A percentile compares a stretch with the other conserved stretches of the same genome.
These are phyloP conservation scores for Cirrhinus mrigala DNA, from an alignment of 2,797 vertebrate genomes.

Conservation along the genomic window DNA sequence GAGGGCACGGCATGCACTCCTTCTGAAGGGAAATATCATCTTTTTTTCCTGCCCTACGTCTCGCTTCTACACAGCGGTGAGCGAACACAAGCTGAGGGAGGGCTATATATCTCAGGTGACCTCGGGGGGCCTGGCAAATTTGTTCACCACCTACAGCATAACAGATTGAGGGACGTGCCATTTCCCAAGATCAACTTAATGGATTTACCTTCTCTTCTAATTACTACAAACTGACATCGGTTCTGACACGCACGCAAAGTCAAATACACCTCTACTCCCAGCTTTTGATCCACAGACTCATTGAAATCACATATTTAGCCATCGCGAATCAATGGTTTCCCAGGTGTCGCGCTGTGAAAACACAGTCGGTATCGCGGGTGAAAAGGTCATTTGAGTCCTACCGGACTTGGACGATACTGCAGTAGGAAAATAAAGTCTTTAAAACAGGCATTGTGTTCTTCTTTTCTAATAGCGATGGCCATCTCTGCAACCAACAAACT, in stretches of 20 bases:
- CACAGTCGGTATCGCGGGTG: slow-evolving; percentile 25
- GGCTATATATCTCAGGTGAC: slow-evolving; percentile 54
- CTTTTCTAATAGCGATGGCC: slow-evolving; percentile 1
- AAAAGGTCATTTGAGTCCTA: slow-evolving; percentile 47
- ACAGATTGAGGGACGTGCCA: slow-evolving; percentile 52
- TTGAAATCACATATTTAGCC: slow-evolving; percentile 40
- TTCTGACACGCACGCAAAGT: slow-evolving; percentile 44
- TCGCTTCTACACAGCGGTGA: slow-evolving; percentile 31
- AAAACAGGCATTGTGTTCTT: background rate
- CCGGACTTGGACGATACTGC: slow-evolving; percentile 15
- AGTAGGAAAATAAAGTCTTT: slow-evolving; percentile 13
- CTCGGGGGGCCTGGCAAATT: slow-evolving; percentile 54
- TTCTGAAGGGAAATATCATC: slow-evolving; percentile 58
- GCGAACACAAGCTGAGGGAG: slow-evolving; percentile 51
- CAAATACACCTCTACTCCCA: slow-evolving; percentile 27
- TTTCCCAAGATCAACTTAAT: slow-evolving; percentile 52
- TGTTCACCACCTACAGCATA: slow-evolving; percentile 58
- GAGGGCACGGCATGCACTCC: slow-evolving; percentile 53
- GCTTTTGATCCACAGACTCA: slow-evolving; percentile 17
- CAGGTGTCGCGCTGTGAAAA: slow-evolving; percentile 11
- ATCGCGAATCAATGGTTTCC: slow-evolving; percentile 47
- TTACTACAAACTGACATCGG: slow-evolving; percentile 28
- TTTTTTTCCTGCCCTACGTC: slow-evolving; percentile 42
- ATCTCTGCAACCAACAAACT: slow-evolving; percentile 47
- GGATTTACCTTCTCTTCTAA: slow-evolving; percentile 53